A percentile compares a stretch with the other conserved stretches of the same genome.
Conservation (phyloP, 2,888 invertebrate species). For the Syrista parreyssii region DNA sequence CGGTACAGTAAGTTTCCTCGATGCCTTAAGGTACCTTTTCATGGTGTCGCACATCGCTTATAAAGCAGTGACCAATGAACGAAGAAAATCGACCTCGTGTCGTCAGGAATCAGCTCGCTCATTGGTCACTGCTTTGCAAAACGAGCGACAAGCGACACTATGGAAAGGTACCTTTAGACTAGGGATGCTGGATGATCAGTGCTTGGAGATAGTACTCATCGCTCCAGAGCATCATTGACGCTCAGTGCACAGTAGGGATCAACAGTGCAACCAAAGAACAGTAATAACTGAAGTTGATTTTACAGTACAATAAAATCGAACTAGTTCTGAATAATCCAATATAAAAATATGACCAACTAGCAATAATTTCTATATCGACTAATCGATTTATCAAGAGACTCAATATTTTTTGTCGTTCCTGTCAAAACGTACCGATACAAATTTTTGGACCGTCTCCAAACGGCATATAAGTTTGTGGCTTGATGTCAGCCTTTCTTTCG, state of each 20-base stretch:
- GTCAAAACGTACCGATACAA: conserved; percentile 58
- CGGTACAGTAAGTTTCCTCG: not conserved
- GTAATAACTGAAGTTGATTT: not conserved
- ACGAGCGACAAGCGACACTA: too few species aligned
- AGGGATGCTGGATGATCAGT: not conserved
- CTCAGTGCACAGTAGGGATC: too few species aligned
- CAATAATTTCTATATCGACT: too few species aligned
- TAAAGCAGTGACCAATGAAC: too few species aligned
- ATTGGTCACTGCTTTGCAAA: too few species aligned
- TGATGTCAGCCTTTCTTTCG: conserved; percentile 45
- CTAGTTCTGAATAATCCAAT: not conserved
- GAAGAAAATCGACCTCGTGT: too few species aligned
- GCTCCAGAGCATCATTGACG: not conserved
- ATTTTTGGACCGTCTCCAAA: conserved; percentile 65
- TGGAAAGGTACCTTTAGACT: too few species aligned
- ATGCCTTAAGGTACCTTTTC: too few species aligned
- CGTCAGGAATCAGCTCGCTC: too few species aligned
- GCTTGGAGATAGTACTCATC: not conserved
- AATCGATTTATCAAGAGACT: too few species aligned
- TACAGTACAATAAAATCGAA: not conserved
- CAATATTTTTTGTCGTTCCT: not conserved
- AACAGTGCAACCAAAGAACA: not conserved
- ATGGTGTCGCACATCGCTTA: too few species aligned
- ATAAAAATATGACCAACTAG: not conserved
- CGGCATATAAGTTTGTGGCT: conserved; percentile 59